Conservation (phyloP, 92 coral and sea anemone species). For the Bergia puertoricense region DNA sequence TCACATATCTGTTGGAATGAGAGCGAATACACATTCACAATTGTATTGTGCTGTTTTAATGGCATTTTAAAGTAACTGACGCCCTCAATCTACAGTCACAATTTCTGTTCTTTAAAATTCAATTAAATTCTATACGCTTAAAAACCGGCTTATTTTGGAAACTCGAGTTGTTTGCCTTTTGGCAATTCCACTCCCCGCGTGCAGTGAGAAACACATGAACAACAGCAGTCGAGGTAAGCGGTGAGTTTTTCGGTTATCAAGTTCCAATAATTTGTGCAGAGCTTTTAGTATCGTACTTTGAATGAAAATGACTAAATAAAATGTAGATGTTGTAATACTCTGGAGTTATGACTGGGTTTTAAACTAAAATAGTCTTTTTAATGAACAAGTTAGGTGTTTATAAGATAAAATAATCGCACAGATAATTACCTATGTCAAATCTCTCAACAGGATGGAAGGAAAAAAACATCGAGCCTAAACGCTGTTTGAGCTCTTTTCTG, state of each 20-base stretch:
- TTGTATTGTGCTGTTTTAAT: not conserved
- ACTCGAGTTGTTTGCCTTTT: not conserved
- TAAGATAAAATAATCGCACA: not conserved
- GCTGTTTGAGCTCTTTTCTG: not conserved
- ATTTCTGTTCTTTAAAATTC: too few relatives aligned
- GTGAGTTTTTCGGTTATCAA: not conserved
- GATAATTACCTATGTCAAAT: not conserved
- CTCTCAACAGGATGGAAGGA: constrained; percentile 13
- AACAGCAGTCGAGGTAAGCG: not conserved
- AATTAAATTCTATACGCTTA: too few relatives aligned
- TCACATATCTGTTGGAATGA: not conserved
- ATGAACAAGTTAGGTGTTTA: not conserved
- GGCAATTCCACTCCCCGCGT: not conserved
- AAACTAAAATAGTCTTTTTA: too few relatives aligned
- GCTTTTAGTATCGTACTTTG: not conserved
- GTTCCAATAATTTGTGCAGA: not conserved
- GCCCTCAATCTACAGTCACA: not conserved
- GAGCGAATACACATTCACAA: not conserved
- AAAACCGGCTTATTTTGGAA: not conserved
- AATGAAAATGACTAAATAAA: too few relatives aligned
- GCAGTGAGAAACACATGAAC: not conserved
- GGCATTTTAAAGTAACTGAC: not conserved
- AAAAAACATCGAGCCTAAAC: not conserved
- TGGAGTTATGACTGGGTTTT: too few relatives aligned
- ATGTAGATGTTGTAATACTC: too few relatives aligned